phyloP scores from a whole-genome alignment of 1,140 invertebrate genomes.

The Trichomalopsis sarcophagae region DNA sequence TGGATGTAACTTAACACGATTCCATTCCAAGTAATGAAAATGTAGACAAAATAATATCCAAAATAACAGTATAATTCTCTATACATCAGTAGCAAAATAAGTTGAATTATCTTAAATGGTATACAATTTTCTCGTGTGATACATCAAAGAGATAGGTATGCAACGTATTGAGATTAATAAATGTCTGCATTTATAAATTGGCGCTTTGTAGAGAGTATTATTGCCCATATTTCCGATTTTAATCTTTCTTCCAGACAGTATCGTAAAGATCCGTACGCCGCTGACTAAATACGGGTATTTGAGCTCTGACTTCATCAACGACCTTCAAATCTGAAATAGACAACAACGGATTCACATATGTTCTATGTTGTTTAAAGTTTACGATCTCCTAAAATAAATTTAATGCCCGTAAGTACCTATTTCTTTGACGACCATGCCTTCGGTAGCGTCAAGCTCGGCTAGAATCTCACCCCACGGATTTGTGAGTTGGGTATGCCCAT shows the following conservation, averaged over 20 bases:
- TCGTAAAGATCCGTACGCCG: constrained; percentile 88
- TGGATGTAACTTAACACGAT: too few species aligned
- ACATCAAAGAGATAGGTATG: too few species aligned
- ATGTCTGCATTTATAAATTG: too few species aligned
- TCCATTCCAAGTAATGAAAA: too few species aligned
- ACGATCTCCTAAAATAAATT: neutral
- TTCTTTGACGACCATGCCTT: constrained; percentile 84
- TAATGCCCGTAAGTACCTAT: constrained; percentile 76
- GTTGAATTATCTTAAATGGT: too few species aligned
- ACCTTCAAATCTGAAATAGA: constrained; percentile 80
- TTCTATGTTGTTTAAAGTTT: neutral
- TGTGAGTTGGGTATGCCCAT: constrained; percentile 90
- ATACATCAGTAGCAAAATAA: too few species aligned
- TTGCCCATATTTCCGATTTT: neutral
- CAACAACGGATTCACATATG: neutral
- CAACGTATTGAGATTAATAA: too few species aligned
- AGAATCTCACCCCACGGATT: constrained; percentile 92
- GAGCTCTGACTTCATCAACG: constrained; percentile 84
- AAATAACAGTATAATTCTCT: too few species aligned
- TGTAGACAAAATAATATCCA: too few species aligned
- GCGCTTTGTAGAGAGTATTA: too few species aligned
- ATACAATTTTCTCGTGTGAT: too few species aligned
- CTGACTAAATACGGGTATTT: constrained; percentile 88
- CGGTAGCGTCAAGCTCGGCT: constrained; percentile 80
- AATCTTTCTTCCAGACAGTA: constrained; percentile 70